Evolutionary conservation across 2,113 vertebrate species (phyloP), one percentile per base, ranked within the genome.

Genomic region (Pycnonotus jocosus): DNA sequence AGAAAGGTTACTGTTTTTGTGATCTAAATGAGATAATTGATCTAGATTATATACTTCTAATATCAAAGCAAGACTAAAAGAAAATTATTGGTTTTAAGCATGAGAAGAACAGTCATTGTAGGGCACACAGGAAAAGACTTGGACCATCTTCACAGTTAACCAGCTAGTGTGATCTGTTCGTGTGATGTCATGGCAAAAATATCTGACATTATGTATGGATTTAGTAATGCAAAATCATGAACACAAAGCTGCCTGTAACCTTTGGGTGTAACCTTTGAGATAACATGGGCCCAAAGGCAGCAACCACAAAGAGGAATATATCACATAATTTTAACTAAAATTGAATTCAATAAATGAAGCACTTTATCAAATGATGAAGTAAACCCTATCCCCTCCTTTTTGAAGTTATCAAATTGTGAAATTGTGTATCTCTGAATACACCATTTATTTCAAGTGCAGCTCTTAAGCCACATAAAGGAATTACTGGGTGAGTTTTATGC

Each of bases 151-250:
- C 35, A 38, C 6, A 37, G 13, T 60, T n/a, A 70, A 56, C 5
- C 60, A 56, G 21, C 17, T 44, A 31, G 6, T 60, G 25, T 83
- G 48, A 80, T 58, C 31, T 58, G 6, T 20, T 50, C 0, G 0
- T 64, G 23, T 38, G 33, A 50, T 18, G 10, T 38, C 35, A 56
- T 12, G 18, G 47, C 19, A 94, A 64, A 94, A 81, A 35, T 25
- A 13, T 42, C 35, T 62, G 61, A 35, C 7, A 28, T 65, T 54
- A 19, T 0, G 0, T 28, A 33, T 8, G 10, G 21, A 54, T 64
- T 77, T 66, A 64, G 12, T n/a, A 27, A 86, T 42, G 14, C 10
- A 42, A 90, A 71, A 4, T 80, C 23, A 60, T 37, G 23, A 50
- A 64, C 30, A 42, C 33, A 60, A n/a, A 61, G 9, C 27, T 83